These are phyloP conservation scores for Caenorhabditis plicata DNA, from an alignment of 2,888 invertebrate species.

Conservation along the genomic window DNA sequence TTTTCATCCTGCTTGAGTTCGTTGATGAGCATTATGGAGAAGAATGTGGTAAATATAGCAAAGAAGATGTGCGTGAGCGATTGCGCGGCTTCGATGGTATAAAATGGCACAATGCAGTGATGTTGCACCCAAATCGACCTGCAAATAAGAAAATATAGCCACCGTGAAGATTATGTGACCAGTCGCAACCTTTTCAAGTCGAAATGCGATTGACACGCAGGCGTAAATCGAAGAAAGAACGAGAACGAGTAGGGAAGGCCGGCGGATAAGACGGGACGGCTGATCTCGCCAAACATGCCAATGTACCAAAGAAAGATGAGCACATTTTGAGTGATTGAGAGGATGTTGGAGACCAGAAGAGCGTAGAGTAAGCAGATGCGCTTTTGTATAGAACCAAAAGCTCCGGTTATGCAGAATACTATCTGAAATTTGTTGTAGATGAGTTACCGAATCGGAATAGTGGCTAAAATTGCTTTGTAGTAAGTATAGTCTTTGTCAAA, in stretches of 20 bases:
- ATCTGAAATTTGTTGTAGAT: too few species aligned
- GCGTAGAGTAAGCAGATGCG: conserved; percentile 47
- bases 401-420: conserved; percentile 49
- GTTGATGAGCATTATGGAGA: conserved; percentile 19
- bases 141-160: conserved; percentile 3
- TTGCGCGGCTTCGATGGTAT: conserved; percentile 46
- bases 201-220: conserved; percentile 50
- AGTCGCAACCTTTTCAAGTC: conserved; percentile 40
- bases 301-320: conserved; percentile 54
- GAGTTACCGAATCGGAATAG: too few species aligned
- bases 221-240: conserved; percentile 56
- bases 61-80: conserved; percentile 42
- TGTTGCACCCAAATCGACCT: conserved; percentile 37
- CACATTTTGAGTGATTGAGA: conserved; percentile 47
- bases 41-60: conserved; percentile 35
- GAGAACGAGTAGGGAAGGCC: conserved; percentile 57
- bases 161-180: background rate
- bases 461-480: too few species aligned
- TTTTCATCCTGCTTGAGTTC: conserved; percentile 23
- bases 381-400: conserved; percentile 52
- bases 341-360: conserved; percentile 37
- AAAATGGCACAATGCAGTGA: conserved; percentile 42
- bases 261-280: conserved; percentile 41
- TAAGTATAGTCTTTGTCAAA: too few species aligned
- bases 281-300: conserved; percentile 46